These are phyloP conservation scores for Phylloscopus trochiloides DNA, from an alignment of 2,113 vertebrate genomes.

Conservation along the genomic window DNA sequence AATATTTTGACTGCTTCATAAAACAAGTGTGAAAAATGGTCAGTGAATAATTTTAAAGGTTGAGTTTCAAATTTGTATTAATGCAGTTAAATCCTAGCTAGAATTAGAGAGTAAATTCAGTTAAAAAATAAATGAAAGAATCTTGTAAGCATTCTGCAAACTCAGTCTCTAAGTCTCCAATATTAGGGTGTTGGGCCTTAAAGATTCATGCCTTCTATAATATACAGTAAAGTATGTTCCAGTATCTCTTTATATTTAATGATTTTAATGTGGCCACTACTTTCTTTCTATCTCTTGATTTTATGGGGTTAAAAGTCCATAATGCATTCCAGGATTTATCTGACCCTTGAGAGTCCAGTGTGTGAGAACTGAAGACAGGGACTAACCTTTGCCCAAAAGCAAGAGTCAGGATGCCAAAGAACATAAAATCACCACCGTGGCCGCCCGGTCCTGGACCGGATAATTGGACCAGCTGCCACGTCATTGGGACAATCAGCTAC, in stretches of 20 bases:
- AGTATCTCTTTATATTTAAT: background rate
- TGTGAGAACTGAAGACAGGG: background rate
- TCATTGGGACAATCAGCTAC: background rate
- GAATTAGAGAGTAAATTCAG: background rate
- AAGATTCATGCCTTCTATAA: background rate
- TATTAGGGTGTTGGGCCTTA: background rate
- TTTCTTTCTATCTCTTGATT: background rate
- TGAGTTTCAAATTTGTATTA: background rate
- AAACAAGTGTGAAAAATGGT: slow-evolving; percentile 40
- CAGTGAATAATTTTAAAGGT: slow-evolving; percentile 24
- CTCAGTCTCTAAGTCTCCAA: background rate
- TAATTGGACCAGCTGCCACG: background rate
- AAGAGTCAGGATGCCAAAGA: background rate
- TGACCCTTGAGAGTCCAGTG: background rate
- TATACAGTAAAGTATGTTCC: background rate
- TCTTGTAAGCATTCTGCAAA: background rate
- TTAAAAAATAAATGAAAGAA: background rate
- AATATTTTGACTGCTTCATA: slow-evolving; percentile 54
- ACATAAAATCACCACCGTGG: background rate
- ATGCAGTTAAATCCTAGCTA: background rate
- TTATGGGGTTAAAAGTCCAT: background rate
- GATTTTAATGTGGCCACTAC: background rate
- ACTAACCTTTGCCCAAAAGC: background rate
- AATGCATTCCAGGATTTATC: background rate
- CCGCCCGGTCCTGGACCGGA: background rate